Base-by-base conservation (phyloP, 2,113 vertebrate genomes). In the Tor tambroides region DNA sequence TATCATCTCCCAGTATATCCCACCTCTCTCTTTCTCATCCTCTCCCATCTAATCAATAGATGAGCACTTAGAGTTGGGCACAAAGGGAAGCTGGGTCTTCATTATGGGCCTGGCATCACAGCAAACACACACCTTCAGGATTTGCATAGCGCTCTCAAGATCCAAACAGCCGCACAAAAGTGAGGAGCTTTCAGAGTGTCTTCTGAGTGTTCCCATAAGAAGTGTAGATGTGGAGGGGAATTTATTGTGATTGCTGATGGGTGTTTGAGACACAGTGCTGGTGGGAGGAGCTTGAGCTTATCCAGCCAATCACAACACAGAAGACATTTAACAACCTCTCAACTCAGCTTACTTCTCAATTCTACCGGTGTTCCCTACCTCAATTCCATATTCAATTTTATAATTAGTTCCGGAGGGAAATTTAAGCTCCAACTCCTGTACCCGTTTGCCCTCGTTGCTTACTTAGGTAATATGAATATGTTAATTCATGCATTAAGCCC, bases 51-150 rank as follows among this genome's bases (percentile, higher is more conserved):
- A 91, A 91, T 91, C 90, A 89, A 90, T 90, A 91, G 75, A 76
- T 30, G 81, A 84, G 91, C 89, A 91, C 91, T 92, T 90, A 91
- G 67, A 83, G 61, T 59, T 17, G 35, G 56, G 65, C 80, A 86
- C 75, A 85, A 87, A 84, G 75, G 54, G 85, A 65, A 78, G 65
- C 79, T 56, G 30, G 12, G 76, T 32, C 85, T 80, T 86, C 85
- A 79, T 88, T 76, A 81, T 86, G 81, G 77, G 49, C 49, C 72
- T 86, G 84, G 72, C 30, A n/a, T 15, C 30, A 80, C 32, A 80
- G 30, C 30, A 23, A 49, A 23, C n/a, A 32, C 15, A 67, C 46
- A 84, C 82, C 65, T 84, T 56, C 28, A 84, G 65, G 82, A 72
- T 72, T 84, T 35, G 65, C 81, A 67, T 67, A 69, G 26, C 11